Percentiles rank a stretch among this genome's conserved stretches.
phyloP scores from a whole-genome alignment of 1,140 invertebrate genomes.

The Delia radicum region DNA sequence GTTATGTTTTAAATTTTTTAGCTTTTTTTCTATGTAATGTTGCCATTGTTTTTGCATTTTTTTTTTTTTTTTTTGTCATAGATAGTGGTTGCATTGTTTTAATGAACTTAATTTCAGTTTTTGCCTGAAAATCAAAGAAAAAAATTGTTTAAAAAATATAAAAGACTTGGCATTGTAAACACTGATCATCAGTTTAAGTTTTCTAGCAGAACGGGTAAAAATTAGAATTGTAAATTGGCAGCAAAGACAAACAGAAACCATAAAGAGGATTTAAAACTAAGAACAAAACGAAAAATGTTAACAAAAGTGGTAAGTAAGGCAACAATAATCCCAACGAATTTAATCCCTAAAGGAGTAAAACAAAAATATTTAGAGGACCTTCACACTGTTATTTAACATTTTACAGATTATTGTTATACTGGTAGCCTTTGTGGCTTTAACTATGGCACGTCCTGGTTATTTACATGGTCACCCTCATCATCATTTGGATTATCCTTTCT shows the following conservation, averaged over 20 bases:
- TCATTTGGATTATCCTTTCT: conserved; percentile 44
- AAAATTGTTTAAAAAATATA: conserved; percentile 3
- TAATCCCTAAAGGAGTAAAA: not conserved
- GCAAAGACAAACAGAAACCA: not conserved
- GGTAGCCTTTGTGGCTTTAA: conserved; percentile 34
- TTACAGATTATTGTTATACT: conserved; percentile 33
- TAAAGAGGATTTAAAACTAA: not conserved
- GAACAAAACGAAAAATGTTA: not conserved
- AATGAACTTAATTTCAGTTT: conserved; percentile 19
- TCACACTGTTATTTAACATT: not conserved
- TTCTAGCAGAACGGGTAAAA: not conserved
- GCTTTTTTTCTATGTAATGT: not conserved
- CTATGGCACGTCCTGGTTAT: conserved; percentile 45
- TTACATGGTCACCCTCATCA: conserved; percentile 49
- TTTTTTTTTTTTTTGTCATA: conserved; percentile 10
- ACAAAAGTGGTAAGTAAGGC: conserved; percentile 41
- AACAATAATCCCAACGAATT: too few relatives aligned
- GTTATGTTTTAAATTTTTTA: too few relatives aligned
- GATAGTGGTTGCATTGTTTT: conserved; percentile 19
- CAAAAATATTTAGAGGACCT: not conserved
- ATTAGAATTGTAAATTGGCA: not conserved
- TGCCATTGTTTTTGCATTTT: not conserved
- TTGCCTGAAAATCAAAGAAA: not conserved
- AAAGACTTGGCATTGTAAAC: conserved; percentile 6
- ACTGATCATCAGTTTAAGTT: conserved; percentile 7